phyloP scores from a whole-genome alignment of 2,888 invertebrate genomes.

The Tuberolachnus salignus region DNA sequence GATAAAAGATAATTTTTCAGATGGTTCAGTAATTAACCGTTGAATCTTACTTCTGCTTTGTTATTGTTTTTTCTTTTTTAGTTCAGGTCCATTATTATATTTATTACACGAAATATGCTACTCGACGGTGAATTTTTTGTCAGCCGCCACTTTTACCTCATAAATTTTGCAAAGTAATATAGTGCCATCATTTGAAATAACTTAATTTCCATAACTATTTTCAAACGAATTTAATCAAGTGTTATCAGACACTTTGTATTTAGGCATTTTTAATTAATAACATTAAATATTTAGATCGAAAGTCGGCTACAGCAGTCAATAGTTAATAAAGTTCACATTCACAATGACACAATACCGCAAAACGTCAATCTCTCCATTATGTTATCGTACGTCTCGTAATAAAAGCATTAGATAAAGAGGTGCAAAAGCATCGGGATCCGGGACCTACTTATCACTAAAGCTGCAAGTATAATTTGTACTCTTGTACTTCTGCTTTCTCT shows the following conservation, averaged over 20 bases:
- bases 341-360: too few relatives aligned
- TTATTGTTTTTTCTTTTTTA: not conserved
- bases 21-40: constrained; percentile 13
- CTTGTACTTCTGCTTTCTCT: too few relatives aligned
- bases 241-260: not conserved
- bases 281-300: too few relatives aligned
- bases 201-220: not conserved
- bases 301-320: too few relatives aligned
- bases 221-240: not conserved
- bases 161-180: too few relatives aligned
- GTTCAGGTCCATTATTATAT: not conserved
- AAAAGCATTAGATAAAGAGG: too few relatives aligned
- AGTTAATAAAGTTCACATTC: not conserved
- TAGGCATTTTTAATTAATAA: not conserved
- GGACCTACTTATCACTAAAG: too few relatives aligned
- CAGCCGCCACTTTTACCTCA: not conserved
- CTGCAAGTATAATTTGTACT: too few relatives aligned
- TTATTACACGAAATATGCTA: not conserved
- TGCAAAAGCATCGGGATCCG: too few relatives aligned
- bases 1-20: not conserved
- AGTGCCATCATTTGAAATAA: not conserved
- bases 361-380: too few relatives aligned
- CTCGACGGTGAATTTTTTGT: constrained; percentile 3
- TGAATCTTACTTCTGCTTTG: constrained; percentile 2
- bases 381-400: too few relatives aligned